Conservation (phyloP, 64 coral and sea anemone species). For the Platygyra sinensis region DNA sequence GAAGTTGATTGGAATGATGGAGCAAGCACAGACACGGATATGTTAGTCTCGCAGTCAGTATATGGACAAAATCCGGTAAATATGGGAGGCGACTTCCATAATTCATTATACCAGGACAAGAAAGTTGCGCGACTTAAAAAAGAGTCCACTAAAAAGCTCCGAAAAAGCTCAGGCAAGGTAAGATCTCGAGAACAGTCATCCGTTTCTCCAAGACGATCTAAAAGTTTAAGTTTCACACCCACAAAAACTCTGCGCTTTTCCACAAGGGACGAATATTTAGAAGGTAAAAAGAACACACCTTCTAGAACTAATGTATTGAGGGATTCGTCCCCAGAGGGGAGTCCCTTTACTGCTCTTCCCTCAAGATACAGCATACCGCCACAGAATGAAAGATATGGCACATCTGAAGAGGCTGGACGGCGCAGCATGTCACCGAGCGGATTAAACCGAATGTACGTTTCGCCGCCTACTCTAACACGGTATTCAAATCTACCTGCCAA, state of each 20-base stretch:
- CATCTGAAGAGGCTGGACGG: not conserved
- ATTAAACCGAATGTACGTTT: not conserved
- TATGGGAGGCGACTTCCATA: slow-evolving; percentile 92
- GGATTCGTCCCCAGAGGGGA: slow-evolving; percentile 1
- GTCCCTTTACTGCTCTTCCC: not conserved
- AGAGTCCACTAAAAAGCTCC: slow-evolving; percentile 83
- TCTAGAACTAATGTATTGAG: not conserved
- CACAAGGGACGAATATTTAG: not conserved
- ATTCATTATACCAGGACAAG: slow-evolving; percentile 77
- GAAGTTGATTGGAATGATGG: slow-evolving; percentile 82
- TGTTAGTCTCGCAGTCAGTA: slow-evolving; percentile 88
- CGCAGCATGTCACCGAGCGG: not conserved
- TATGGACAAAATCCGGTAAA: slow-evolving; percentile 89
- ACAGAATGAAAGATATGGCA: slow-evolving; percentile 30
- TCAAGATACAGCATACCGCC: slow-evolving; percentile 29
- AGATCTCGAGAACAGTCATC: slow-evolving; percentile 30
- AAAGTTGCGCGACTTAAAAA: slow-evolving; percentile 76
- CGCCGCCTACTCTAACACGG: not conserved
- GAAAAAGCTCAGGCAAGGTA: slow-evolving; percentile 58
- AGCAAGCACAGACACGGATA: slow-evolving; percentile 88
- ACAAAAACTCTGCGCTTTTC: slow-evolving; percentile 12
- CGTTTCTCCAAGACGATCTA: slow-evolving; percentile 43
- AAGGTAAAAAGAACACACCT: not conserved
- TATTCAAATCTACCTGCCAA: not conserved
- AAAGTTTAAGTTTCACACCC: slow-evolving; percentile 44